Percentiles rank a stretch among this genome's conserved stretches.
Conservation (phyloP, 2,888 invertebrate species). For the Drosophila bunnanda region DNA sequence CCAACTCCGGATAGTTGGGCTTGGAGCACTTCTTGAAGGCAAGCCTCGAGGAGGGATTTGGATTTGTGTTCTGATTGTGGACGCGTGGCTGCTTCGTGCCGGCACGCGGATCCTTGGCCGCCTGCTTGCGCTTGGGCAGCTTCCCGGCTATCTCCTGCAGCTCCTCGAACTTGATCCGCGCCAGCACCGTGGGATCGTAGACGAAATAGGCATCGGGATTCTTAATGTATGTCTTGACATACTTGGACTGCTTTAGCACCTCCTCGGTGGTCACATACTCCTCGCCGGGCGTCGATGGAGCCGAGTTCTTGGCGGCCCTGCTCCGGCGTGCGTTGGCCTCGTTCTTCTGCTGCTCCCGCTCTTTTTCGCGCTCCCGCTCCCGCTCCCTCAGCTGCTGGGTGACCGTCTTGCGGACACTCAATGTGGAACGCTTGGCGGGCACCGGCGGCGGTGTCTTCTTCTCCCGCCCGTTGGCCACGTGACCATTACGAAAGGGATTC, state of each 20-base stretch:
- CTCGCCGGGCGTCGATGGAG: conserved; percentile 50
- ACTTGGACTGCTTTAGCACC: conserved; percentile 84
- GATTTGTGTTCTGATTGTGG: neutral
- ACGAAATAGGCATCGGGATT: conserved; percentile 84
- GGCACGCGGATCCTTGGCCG: conserved; percentile 10
- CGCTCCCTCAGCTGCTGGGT: conserved; percentile 74
- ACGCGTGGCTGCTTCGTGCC: conserved; percentile 4
- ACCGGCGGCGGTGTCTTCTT: conserved; percentile 80
- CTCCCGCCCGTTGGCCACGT: conserved; percentile 27
- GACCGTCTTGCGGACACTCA: conserved; percentile 77
- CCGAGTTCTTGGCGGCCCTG: conserved; percentile 8
- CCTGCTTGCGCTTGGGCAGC: conserved; percentile 33
- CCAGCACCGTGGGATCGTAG: conserved; percentile 84
- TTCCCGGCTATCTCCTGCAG: conserved; percentile 65
- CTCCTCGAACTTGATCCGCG: conserved; percentile 82
- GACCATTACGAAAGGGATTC: conserved; percentile 83
- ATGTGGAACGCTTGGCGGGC: conserved; percentile 78
- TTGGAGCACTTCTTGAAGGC: conserved; percentile 83
- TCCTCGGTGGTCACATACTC: conserved; percentile 84
- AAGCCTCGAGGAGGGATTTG: conserved; percentile 60
- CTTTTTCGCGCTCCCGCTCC: conserved; percentile 72
- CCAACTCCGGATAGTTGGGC: conserved; percentile 84
- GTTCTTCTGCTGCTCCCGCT: conserved; percentile 57
- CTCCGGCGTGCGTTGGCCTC: conserved; percentile 54
- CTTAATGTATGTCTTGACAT: conserved; percentile 84